Conservation (phyloP, 2,113 vertebrate genomes). For the Chascanopsetta lugubris region DNA sequence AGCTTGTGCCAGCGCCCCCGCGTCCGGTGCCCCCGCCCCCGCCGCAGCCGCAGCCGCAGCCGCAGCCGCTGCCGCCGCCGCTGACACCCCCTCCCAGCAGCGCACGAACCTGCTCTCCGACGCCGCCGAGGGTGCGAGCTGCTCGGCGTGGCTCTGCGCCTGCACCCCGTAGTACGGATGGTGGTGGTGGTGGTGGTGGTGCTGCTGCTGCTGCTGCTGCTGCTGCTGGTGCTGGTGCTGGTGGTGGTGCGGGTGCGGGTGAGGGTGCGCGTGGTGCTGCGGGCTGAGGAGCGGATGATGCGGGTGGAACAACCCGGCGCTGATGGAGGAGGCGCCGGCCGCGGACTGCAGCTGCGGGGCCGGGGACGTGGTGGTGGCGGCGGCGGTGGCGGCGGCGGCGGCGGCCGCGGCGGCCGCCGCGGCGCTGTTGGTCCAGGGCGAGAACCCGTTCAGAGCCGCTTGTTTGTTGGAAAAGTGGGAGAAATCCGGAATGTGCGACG, state of each 20-base stretch:
- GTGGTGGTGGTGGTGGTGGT: constrained; percentile 65
- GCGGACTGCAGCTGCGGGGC: constrained; percentile 67
- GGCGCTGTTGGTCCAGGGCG: constrained; percentile 68
- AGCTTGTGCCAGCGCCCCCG: constrained; percentile 38
- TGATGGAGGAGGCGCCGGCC: constrained; percentile 50
- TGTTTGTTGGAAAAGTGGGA: constrained; percentile 74
- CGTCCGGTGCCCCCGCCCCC: constrained; percentile 40
- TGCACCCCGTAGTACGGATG: constrained; percentile 69
- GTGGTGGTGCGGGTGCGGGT: constrained; percentile 69
- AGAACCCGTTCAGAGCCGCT: constrained; percentile 61
- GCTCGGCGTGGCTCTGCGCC: constrained; percentile 61
- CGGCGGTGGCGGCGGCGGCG: constrained; percentile 55
- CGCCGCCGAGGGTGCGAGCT: constrained; percentile 51
- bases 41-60: constrained; percentile 21
- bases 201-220: too few relatives aligned
- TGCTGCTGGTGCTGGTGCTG: too few relatives aligned
- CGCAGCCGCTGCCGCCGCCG: constrained; percentile 12
- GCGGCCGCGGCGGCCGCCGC: constrained; percentile 41
- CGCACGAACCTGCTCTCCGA: constrained; percentile 71
- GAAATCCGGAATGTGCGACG: constrained; percentile 73
- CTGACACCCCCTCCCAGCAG: constrained; percentile 70
- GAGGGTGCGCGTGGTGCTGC: constrained; percentile 63
- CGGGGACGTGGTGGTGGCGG: constrained; percentile 46
- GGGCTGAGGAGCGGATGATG: constrained; percentile 69
- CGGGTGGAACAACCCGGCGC: constrained; percentile 68